These are phyloP conservation scores for Butorides virescens DNA, from an alignment of 2,113 vertebrate species.

Conservation along the genomic window DNA sequence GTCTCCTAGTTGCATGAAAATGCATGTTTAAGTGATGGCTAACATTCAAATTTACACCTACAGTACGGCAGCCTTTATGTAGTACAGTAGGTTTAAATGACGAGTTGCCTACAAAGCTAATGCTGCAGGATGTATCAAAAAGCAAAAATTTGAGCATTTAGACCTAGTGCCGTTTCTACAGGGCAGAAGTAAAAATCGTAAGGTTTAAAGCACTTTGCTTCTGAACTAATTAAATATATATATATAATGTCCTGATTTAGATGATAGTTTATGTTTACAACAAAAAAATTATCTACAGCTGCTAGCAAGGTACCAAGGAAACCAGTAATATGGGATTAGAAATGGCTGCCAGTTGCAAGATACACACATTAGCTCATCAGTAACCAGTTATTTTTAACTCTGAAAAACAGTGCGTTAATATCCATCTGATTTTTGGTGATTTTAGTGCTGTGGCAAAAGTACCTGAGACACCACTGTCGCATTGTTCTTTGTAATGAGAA, in stretches of 20 bases:
- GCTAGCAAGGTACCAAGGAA: constrained; percentile 72
- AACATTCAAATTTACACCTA: constrained; percentile 73
- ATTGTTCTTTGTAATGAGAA: constrained; percentile 58
- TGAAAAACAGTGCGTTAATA: constrained; percentile 67
- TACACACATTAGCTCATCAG: constrained; percentile 58
- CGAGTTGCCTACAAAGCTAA: constrained; percentile 63
- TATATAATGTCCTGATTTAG: constrained; percentile 71
- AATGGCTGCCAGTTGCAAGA: constrained; percentile 71
- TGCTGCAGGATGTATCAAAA: constrained; percentile 61
- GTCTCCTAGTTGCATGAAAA: constrained; percentile 84
- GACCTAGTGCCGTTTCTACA: constrained; percentile 57
- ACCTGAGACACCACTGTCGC: constrained; percentile 60
- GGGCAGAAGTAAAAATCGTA: constrained; percentile 53
- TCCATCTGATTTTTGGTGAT: constrained; percentile 59
- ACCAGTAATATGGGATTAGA: constrained; percentile 58
- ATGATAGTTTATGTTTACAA: constrained; percentile 77
- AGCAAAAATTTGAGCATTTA: constrained; percentile 45
- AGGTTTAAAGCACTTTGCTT: constrained; percentile 77
- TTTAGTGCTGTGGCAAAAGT: constrained; percentile 54
- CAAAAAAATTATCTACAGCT: constrained; percentile 71
- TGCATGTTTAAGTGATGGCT: constrained; percentile 85
- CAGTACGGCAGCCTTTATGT: constrained; percentile 50
- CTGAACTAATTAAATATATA: constrained; percentile 60
- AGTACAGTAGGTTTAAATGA: constrained; percentile 70
- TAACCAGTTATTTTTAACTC: constrained; percentile 62